Base-by-base conservation (phyloP, 2,888 invertebrate genomes). In the Lobophora halterata region DNA sequence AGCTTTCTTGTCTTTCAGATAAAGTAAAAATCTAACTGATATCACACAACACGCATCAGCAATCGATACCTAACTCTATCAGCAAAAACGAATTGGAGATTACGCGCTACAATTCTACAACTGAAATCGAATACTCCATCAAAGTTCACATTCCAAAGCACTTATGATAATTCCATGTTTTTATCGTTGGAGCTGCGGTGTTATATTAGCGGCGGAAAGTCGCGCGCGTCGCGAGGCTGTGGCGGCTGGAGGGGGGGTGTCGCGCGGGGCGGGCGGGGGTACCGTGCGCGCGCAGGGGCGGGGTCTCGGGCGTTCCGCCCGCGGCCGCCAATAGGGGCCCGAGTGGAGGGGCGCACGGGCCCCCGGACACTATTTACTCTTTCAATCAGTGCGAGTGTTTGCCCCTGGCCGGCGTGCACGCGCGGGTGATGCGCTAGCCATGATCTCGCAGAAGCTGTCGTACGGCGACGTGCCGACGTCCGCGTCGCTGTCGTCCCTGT, bases 361-460 rank as follows among this genome's bases (percentile, higher is more conserved):
- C 86, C 81, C 78, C 54, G 69, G 76, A 77, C 70, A 79, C 87
- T 88, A 88, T 88, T 88, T 88, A 85, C 88, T 88, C 86, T 89
- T 88, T 88, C 88, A 88, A 88, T 88, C 88, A 88, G 86, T 86
- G 86, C 83, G 79, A 79, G 83, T 86, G 88, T 87, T 86, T 86
- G 87, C 86, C 79, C 78, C 83, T 75, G 82, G 80, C 78, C 81
- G 83, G 83, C 83, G 81, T 85, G 79, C 83, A 85, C 85, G 85
- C 82, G 83, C 87, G 81, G 83, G 85, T 85, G 83, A 87, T 86
- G 86, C 85, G 83, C 82, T 83, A 86, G 87, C 86, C 79, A 89
- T 92, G 91, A 88, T 91, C 79, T 90, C 91, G 78, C 91, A 91
- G 85, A 92, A 91, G 83, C 85, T 92, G 72, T 88, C 91, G 71